Conservation (phyloP, 92 coral and sea anemone genomes). For the Epizoanthus stellaris region DNA sequence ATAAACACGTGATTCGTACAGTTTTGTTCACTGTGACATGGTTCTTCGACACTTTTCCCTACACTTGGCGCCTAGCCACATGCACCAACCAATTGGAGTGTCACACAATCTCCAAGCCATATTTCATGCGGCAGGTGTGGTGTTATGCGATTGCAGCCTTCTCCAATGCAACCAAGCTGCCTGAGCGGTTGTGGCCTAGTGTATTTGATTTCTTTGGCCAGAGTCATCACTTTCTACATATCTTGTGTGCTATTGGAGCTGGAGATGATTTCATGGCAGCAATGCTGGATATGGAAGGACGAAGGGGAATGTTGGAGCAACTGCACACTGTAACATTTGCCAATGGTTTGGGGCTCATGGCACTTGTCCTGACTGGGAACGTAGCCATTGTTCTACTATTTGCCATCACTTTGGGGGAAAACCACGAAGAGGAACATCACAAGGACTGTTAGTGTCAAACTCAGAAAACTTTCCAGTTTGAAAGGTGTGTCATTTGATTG, state of each 20-base stretch:
- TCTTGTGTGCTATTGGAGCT: conserved; percentile 83
- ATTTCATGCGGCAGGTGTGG: conserved; percentile 78
- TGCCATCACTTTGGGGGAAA: conserved; percentile 44
- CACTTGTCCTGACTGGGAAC: conserved; percentile 58
- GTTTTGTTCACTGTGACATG: conserved; percentile 76
- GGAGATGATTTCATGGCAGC: conserved; percentile 85
- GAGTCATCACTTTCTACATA: conserved; percentile 95
- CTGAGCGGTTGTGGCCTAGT: conserved; percentile 82
- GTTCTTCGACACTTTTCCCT: conserved; percentile 80
- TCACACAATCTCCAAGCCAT: conserved; percentile 72
- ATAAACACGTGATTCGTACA: conserved; percentile 87
- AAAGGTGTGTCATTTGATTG: conserved; percentile 5
- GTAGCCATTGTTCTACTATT: conserved; percentile 62
- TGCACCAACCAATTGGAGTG: conserved; percentile 79
- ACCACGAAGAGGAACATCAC: conserved; percentile 40
- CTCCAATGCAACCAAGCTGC: conserved; percentile 78
- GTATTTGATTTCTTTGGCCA: conserved; percentile 90
- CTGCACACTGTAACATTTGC: conserved; percentile 64
- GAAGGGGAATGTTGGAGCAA: conserved; percentile 51
- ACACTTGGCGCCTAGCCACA: conserved; percentile 66
- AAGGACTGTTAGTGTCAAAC: conserved; percentile 16
- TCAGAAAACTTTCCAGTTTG: background rate
- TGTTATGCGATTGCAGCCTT: conserved; percentile 85
- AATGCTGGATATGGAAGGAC: conserved; percentile 75
- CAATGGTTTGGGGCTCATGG: conserved; percentile 67